Conservation (phyloP, 1,140 invertebrate genomes). For the Drosophila ercepeae region DNA sequence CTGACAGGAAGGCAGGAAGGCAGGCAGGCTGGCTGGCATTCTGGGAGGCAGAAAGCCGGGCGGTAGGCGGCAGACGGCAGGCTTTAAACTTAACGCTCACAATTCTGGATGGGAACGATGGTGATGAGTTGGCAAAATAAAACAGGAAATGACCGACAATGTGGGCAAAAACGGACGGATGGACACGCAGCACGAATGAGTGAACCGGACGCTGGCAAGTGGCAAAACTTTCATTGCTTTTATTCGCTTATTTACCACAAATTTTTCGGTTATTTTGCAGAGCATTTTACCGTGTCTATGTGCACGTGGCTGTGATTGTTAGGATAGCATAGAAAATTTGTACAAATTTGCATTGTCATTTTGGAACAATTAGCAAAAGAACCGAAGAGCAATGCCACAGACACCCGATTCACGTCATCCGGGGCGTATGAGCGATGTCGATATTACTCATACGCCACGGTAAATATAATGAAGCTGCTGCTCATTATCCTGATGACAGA, state of each 20-base stretch:
- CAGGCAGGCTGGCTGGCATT: slow-evolving; percentile 3
- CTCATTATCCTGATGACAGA: slow-evolving; percentile 5
- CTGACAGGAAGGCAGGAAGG: background rate
- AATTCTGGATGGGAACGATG: slow-evolving; percentile 19
- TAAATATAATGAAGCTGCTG: slow-evolving; percentile 58
- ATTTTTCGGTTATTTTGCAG: slow-evolving; percentile 71
- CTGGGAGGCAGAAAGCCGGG: background rate
- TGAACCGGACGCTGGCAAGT: slow-evolving; percentile 56
- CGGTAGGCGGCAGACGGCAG: slow-evolving; percentile 6
- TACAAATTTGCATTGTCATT: slow-evolving; percentile 68
- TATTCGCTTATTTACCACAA: slow-evolving; percentile 78
- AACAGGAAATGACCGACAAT: slow-evolving; percentile 50
- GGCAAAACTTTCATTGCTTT: slow-evolving; percentile 76
- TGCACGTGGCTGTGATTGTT: background rate
- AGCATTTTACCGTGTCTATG: slow-evolving; percentile 41
- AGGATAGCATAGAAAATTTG: slow-evolving; percentile 28
- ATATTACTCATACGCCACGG: slow-evolving; percentile 30
- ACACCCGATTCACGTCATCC: slow-evolving; percentile 32
- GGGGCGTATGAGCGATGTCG: slow-evolving; percentile 49
- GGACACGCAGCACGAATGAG: slow-evolving; percentile 20
- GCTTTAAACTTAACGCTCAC: slow-evolving; percentile 63
- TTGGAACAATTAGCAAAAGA: slow-evolving; percentile 64
- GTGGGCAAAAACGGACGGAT: slow-evolving; percentile 31
- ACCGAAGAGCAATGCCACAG: slow-evolving; percentile 22
- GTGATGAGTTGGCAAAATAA: slow-evolving; percentile 73